These are phyloP conservation scores for Cranoglanis bouderius DNA, from an alignment of 2,113 vertebrate species.

Conservation along the genomic window DNA sequence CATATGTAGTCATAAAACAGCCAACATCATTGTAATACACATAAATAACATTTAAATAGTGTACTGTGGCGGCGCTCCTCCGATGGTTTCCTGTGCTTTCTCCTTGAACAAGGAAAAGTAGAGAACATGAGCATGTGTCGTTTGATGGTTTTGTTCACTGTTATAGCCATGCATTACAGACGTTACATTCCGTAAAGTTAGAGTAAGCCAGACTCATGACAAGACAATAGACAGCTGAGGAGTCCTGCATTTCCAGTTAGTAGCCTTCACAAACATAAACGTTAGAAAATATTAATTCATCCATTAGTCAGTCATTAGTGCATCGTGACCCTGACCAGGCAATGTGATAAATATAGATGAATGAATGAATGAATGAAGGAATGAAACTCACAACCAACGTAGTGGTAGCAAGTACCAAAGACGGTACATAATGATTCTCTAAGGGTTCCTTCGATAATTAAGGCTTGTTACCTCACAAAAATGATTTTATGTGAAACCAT, in stretches of 20 bases:
- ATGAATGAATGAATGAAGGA: neutral
- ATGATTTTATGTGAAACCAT: neutral
- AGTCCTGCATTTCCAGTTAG: constrained; percentile 11
- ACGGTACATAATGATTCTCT: neutral
- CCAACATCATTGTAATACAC: neutral
- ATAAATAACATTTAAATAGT: neutral
- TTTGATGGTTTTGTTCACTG: neutral
- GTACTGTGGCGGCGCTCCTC: neutral
- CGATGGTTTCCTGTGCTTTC: neutral
- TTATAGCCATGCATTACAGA: constrained; percentile 2
- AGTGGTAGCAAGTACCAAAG: neutral
- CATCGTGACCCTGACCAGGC: neutral
- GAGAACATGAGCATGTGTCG: neutral
- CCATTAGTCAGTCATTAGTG: constrained; percentile 20
- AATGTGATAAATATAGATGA: neutral
- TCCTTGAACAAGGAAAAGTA: neutral
- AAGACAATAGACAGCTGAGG: neutral
- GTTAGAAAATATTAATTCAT: constrained; percentile 21
- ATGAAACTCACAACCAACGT: neutral
- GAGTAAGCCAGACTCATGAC: neutral
- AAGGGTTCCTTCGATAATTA: neutral
- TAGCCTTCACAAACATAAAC: constrained; percentile 7
- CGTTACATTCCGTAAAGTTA: neutral
- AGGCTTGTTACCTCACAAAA: neutral
- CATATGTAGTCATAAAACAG: neutral